A percentile compares a stretch with the other conserved stretches of the same genome.
phyloP scores from a whole-genome alignment of 1,140 invertebrate species.

The Leptestheria dahalacensis region DNA sequence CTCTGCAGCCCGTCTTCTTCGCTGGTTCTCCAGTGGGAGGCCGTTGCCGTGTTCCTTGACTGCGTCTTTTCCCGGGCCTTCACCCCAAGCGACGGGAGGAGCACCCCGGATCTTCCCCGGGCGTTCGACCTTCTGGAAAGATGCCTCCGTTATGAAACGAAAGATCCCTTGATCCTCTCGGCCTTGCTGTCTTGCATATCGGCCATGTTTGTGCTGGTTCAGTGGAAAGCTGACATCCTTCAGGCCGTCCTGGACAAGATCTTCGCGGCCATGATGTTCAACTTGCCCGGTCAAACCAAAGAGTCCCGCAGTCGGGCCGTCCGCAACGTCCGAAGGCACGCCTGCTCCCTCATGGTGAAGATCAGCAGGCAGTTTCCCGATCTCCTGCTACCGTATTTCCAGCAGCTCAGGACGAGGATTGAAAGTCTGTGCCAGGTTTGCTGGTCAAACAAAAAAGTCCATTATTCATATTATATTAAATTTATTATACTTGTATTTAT shows the following conservation, averaged over 20 bases:
- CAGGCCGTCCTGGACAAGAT: constrained; percentile 71
- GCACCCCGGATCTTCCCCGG: constrained; percentile 38
- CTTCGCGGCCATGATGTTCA: constrained; percentile 61
- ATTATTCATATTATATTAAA: too few species aligned
- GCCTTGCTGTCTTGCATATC: constrained; percentile 74
- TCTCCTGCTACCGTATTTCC: constrained; percentile 68
- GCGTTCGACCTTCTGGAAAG: constrained; percentile 55
- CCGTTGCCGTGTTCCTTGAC: constrained; percentile 47
- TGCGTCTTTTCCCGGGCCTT: constrained; percentile 61
- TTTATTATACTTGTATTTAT: too few species aligned
- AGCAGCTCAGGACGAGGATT: constrained; percentile 58
- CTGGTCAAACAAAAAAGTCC: background rate
- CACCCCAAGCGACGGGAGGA: constrained; percentile 39
- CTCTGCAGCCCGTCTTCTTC: constrained; percentile 28
- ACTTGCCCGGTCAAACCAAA: constrained; percentile 42
- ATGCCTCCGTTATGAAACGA: constrained; percentile 55
- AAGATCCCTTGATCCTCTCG: constrained; percentile 59
- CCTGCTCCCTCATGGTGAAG: constrained; percentile 75
- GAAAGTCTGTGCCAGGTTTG: constrained; percentile 40
- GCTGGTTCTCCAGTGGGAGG: constrained; percentile 60
- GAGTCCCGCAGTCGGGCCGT: constrained; percentile 48
- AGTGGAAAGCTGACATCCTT: constrained; percentile 49
- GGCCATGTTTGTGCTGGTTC: constrained; percentile 73
- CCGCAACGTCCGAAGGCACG: constrained; percentile 72
- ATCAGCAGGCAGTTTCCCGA: constrained; percentile 71